Evolutionary conservation across 2,797 vertebrate species (phyloP).

Genomic region (Eptatretus atami): DNA sequence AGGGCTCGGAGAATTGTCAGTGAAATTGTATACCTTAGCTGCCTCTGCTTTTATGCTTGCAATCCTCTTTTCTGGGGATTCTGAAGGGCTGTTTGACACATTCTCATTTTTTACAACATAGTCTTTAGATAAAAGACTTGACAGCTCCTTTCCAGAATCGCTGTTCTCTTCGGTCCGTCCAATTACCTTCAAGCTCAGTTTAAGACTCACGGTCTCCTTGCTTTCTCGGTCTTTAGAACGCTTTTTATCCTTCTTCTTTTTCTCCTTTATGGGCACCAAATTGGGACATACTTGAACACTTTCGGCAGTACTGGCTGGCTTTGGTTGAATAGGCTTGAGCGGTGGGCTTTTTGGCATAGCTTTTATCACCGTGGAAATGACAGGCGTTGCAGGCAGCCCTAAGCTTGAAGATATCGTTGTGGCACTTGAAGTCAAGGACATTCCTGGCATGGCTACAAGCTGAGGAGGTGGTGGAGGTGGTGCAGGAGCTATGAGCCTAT

Average conservation of each 20-base stretch:
- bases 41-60: constrained; percentile 96
- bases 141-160: constrained; percentile 1
- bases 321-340: constrained; percentile 57
- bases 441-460: constrained; percentile 2
- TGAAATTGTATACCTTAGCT: constrained; percentile 94
- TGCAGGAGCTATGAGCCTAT: constrained; percentile 36
- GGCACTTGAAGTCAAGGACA: neutral
- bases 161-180: neutral
- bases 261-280: constrained; percentile 49
- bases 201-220: constrained; percentile 1
- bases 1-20: constrained; percentile 78
- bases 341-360: constrained; percentile 62
- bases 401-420: neutral
- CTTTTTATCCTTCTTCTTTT: constrained; percentile 91
- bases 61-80: constrained; percentile 68
- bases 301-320: constrained; percentile 45
- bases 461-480: neutral
- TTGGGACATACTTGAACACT: constrained; percentile 32
- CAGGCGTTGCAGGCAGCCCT: constrained; percentile 15
- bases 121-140: constrained; percentile 3
- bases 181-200: constrained; percentile 3
- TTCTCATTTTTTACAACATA: constrained; percentile 25
- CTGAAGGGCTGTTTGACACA: constrained; percentile 55
- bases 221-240: constrained; percentile 14
- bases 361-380: constrained; percentile 41